Evolutionary conservation across 2,888 invertebrate species (phyloP).

Genomic region (Conchocele bisecta): DNA sequence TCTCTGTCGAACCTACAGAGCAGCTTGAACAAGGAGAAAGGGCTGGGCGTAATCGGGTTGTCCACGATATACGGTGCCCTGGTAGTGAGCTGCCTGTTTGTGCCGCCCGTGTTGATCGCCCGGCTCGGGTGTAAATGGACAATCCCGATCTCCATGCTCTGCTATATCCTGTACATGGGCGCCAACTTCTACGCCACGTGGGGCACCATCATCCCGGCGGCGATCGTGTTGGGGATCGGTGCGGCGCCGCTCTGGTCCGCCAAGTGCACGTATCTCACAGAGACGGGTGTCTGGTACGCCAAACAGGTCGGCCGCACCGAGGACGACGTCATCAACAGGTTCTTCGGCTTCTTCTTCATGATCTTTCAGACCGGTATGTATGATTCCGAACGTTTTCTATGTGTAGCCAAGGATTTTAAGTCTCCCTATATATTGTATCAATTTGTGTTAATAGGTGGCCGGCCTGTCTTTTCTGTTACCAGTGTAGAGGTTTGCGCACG

Average conservation of each 20-base stretch:
- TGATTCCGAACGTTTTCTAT: too few species aligned
- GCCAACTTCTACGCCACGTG: conserved; percentile 95
- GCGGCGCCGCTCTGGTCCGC: conserved; percentile 99
- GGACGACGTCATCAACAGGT: conserved; percentile 96
- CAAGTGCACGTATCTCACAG: conserved; percentile 97
- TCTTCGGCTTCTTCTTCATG: conserved; percentile 99
- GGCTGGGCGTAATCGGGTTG: conserved; percentile 94
- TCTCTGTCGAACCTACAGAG: conserved; percentile 96
- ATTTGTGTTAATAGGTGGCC: too few species aligned
- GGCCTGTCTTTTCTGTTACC: too few species aligned
- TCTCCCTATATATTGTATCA: too few species aligned
- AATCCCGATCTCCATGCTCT: conserved; percentile 93
- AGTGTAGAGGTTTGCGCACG: too few species aligned
- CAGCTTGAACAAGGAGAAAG: conserved; percentile 94
- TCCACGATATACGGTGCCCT: conserved; percentile 96
- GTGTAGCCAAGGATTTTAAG: too few species aligned
- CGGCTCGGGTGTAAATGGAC: conserved; percentile 97
- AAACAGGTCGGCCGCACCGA: conserved; percentile 89
- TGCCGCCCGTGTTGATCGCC: conserved; percentile 82
- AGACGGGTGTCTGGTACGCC: conserved; percentile 91
- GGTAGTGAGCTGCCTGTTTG: conserved; percentile 97
- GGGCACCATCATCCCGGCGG: conserved; percentile 90
- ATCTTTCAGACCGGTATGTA: conserved; percentile 97
- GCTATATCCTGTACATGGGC: conserved; percentile 97
- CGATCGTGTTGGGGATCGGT: conserved; percentile 95